Evolutionary conservation across 2,888 invertebrate species (phyloP).

Genomic region (Patella ulyssiponensis): DNA sequence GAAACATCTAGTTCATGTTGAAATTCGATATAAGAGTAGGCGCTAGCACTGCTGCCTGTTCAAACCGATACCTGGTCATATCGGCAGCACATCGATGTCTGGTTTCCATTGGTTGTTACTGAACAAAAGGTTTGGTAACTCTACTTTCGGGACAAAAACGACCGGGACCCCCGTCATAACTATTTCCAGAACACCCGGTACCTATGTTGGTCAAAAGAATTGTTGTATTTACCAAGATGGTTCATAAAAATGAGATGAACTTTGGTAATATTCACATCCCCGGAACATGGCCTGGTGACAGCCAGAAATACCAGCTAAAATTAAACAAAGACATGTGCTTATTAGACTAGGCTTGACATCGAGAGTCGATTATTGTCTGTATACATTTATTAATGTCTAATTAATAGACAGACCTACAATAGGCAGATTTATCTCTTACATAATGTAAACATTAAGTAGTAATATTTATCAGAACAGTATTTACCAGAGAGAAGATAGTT

Average conservation of each 20-base stretch:
- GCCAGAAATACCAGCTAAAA: neutral
- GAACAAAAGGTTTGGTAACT: neutral
- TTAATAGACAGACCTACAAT: no score
- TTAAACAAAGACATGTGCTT: neutral
- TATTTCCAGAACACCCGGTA: neutral
- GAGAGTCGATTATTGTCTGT: no score
- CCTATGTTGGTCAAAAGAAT: neutral
- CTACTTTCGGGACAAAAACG: neutral
- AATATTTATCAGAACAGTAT: no score
- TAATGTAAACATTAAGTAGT: no score
- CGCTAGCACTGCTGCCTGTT: no score
- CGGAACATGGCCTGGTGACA: neutral
- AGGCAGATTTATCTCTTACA: no score
- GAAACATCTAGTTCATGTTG: no score
- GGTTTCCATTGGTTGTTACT: neutral
- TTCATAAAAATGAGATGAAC: constrained; percentile 57
- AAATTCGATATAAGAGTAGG: no score
- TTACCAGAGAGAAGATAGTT: no score
- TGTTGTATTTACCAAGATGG: constrained; percentile 48
- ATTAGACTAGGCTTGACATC: no score
- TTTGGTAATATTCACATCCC: constrained; percentile 33
- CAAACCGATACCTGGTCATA: no score
- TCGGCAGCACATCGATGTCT: neutral
- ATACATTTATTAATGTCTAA: no score
- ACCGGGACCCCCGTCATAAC: neutral